A percentile compares a stretch with the other conserved stretches of the same genome.
phyloP scores from a whole-genome alignment of 92 coral and sea anemone species.

The Porites lobata region DNA sequence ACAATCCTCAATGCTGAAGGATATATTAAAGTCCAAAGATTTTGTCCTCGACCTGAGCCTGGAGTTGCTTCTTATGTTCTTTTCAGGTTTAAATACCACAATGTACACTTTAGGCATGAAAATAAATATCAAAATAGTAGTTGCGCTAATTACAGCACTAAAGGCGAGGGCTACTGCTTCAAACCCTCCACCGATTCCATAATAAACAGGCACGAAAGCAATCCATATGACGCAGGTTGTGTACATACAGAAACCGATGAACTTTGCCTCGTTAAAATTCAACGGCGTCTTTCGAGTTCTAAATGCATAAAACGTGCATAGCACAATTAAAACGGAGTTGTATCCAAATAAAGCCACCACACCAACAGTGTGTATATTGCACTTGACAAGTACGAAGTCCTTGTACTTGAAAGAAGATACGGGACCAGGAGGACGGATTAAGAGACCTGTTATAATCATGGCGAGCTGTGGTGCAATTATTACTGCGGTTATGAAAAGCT shows the following conservation, averaged over 20 bases:
- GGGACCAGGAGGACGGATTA: constrained; percentile 57
- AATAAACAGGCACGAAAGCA: constrained; percentile 84
- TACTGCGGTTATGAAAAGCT: constrained; percentile 68
- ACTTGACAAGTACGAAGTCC: constrained; percentile 53
- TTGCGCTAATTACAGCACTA: constrained; percentile 77
- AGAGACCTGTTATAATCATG: constrained; percentile 58
- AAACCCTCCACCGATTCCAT: constrained; percentile 69
- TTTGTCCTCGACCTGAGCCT: constrained; percentile 77
- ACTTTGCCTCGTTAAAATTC: constrained; percentile 91
- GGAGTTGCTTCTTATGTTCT: constrained; percentile 75
- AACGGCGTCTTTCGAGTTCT: constrained; percentile 83
- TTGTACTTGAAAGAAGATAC: constrained; percentile 30
- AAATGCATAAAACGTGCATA: constrained; percentile 86
- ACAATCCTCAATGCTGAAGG: neutral
- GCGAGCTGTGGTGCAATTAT: constrained; percentile 75
- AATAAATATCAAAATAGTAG: constrained; percentile 76
- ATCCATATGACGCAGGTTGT: constrained; percentile 83
- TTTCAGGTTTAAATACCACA: constrained; percentile 78
- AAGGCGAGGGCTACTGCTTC: constrained; percentile 74
- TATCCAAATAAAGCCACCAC: constrained; percentile 59
- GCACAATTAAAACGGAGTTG: constrained; percentile 72
- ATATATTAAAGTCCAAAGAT: constrained; percentile 35
- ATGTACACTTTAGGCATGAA: constrained; percentile 84
- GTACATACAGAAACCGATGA: constrained; percentile 86
- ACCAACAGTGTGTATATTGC: constrained; percentile 50